These are phyloP conservation scores for Atta texana DNA, from an alignment of 1,140 invertebrate species.

Conservation along the genomic window DNA sequence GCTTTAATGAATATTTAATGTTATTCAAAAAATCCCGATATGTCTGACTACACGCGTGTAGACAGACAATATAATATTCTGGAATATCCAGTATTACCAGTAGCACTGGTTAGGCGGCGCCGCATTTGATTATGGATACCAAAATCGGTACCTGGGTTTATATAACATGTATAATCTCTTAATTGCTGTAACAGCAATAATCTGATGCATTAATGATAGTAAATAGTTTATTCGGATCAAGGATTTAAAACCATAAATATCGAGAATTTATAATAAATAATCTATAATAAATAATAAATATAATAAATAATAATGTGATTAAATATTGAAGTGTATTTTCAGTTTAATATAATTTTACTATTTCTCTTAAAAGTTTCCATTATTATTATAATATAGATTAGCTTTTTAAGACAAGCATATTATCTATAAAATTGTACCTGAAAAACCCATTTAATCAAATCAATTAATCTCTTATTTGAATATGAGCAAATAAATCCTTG, in stretches of 20 bases:
- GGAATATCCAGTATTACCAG: constrained; percentile 76
- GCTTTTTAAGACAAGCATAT: not conserved
- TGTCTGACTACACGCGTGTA: not conserved
- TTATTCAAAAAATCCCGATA: constrained; percentile 33
- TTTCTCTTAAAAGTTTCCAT: not conserved
- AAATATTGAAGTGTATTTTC: not conserved
- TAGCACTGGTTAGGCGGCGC: constrained; percentile 64
- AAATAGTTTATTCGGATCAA: not conserved
- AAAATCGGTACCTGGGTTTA: constrained; percentile 42
- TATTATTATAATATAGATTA: not conserved
- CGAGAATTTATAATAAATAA: not conserved
- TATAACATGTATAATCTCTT: constrained; percentile 69
- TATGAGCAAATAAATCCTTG: too few species aligned
- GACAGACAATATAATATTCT: constrained; percentile 65
- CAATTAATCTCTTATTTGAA: too few species aligned
- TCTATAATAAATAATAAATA: not conserved
- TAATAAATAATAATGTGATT: not conserved
- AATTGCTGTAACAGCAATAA: constrained; percentile 65
- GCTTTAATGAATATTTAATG: constrained; percentile 59
- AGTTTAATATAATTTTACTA: not conserved
- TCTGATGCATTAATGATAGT: not conserved
- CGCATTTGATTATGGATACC: constrained; percentile 66
- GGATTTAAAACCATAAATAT: not conserved
- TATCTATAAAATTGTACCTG: not conserved
- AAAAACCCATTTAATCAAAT: too few species aligned